These are phyloP conservation scores for Mythimna vitellina DNA, from an alignment of 2,888 invertebrate species.

Conservation along the genomic window DNA sequence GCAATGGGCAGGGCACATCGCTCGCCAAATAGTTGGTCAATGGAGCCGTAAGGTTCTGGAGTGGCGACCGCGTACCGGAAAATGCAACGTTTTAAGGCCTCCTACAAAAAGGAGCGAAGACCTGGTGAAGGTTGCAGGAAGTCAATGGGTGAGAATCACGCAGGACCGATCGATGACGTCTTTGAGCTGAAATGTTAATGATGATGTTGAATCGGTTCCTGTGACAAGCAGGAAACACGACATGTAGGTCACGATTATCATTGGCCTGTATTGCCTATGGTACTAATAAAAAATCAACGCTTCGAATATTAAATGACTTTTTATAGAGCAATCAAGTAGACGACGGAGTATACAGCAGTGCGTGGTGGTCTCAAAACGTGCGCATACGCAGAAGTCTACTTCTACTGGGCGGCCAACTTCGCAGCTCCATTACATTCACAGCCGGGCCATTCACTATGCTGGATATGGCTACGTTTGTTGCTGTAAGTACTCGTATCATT, in stretches of 20 bases:
- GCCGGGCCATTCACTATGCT: constrained; percentile 83
- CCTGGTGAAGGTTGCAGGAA: too few species aligned
- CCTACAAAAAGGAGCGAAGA: too few species aligned
- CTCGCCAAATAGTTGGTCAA: too few species aligned
- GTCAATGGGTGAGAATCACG: too few species aligned
- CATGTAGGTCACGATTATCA: not conserved
- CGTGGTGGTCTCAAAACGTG: constrained; percentile 78
- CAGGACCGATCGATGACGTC: too few species aligned
- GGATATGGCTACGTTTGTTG: constrained; percentile 79
- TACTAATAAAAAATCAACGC: not conserved
- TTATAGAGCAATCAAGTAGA: constrained; percentile 77
- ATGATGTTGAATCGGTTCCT: not conserved
- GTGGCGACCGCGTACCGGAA: too few species aligned
- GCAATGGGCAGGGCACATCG: too few species aligned
- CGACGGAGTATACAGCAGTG: constrained; percentile 76
- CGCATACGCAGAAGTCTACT: constrained; percentile 73
- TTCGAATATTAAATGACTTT: not conserved
- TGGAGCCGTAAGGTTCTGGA: too few species aligned
- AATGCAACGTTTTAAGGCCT: too few species aligned
- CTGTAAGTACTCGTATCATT: constrained; percentile 68
- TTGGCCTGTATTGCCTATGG: not conserved
- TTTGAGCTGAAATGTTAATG: not conserved
- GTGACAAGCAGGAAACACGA: not conserved
- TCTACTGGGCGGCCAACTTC: constrained; percentile 78
- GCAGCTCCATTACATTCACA: constrained; percentile 74